A percentile compares a stretch with the other conserved stretches of the same genome.
These are phyloP conservation scores for Sardina pilchardus DNA, from an alignment of 2,113 vertebrate genomes.

Conservation along the genomic window DNA sequence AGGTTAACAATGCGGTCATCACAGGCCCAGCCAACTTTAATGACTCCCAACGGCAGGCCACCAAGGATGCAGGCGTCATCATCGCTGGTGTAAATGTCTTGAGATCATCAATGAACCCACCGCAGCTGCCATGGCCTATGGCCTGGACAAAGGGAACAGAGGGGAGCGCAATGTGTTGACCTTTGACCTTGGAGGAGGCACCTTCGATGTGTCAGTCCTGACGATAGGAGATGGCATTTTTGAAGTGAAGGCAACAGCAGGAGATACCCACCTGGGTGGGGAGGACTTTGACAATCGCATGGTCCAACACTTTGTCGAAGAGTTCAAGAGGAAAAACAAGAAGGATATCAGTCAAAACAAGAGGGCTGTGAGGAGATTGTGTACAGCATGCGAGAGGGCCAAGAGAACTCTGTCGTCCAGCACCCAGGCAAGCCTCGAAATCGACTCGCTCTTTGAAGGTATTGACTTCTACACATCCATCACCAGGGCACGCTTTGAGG, in stretches of 20 bases:
- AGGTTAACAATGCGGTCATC: conserved; percentile 86
- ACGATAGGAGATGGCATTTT: conserved; percentile 72
- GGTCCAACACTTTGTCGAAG: conserved; percentile 67
- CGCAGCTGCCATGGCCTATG: conserved; percentile 89
- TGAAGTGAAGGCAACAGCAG: conserved; percentile 67
- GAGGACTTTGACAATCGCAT: conserved; percentile 68
- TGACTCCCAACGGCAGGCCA: conserved; percentile 92
- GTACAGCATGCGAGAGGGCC: conserved; percentile 66
- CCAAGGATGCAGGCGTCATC: conserved; percentile 88
- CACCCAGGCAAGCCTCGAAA: conserved; percentile 67
- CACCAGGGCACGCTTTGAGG: conserved; percentile 68
- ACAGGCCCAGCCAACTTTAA: conserved; percentile 94
- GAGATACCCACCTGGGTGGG: conserved; percentile 68
- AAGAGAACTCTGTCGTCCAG: conserved; percentile 69
- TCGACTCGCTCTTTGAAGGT: conserved; percentile 66
- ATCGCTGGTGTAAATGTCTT: conserved; percentile 90
- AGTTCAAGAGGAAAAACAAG: conserved; percentile 68
- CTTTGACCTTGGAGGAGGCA: conserved; percentile 67
- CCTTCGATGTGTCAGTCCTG: conserved; percentile 69
- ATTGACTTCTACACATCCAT: conserved; percentile 70
- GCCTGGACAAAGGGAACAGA: conserved; percentile 80
- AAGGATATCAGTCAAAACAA: conserved; percentile 67
- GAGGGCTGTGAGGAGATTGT: conserved; percentile 64
- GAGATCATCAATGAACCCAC: conserved; percentile 93
- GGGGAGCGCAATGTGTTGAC: conserved; percentile 66